Conservation (phyloP, 1,140 invertebrate species). For the Philotrypesis tridentata region DNA sequence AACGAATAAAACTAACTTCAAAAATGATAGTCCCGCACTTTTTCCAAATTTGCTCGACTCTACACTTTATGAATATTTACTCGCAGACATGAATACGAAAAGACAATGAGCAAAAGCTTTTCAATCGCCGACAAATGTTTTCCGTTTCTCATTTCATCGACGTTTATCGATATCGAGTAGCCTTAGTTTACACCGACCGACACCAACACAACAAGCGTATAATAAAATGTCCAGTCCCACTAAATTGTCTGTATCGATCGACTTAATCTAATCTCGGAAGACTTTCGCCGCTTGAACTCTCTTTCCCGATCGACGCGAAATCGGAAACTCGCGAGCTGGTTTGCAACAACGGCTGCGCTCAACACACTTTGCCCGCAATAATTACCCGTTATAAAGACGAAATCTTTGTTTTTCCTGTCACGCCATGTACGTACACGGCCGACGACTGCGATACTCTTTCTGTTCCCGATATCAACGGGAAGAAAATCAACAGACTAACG, state of each 20-base stretch:
- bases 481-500: neutral
- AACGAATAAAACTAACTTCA: no score
- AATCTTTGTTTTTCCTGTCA: neutral
- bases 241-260: neutral
- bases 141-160: no score
- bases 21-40: no score
- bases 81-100: no score
- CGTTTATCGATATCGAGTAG: neutral
- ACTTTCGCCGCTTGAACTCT: slow-evolving; percentile 2
- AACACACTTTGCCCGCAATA: neutral
- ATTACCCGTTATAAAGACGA: slow-evolving; percentile 11
- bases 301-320: neutral
- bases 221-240: neutral
- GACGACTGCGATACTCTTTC: neutral
- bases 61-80: no score
- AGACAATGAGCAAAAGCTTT: no score
- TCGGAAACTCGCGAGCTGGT: neutral
- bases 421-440: neutral
- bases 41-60: no score
- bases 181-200: neutral
- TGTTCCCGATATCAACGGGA: neutral
- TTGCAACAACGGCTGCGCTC: neutral
- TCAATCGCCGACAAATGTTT: no score
- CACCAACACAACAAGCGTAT: neutral
- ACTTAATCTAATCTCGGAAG: slow-evolving; percentile 18